These are phyloP conservation scores for Drosophila gunungcola DNA, from an alignment of 1,140 invertebrate genomes.

Conservation along the genomic window DNA sequence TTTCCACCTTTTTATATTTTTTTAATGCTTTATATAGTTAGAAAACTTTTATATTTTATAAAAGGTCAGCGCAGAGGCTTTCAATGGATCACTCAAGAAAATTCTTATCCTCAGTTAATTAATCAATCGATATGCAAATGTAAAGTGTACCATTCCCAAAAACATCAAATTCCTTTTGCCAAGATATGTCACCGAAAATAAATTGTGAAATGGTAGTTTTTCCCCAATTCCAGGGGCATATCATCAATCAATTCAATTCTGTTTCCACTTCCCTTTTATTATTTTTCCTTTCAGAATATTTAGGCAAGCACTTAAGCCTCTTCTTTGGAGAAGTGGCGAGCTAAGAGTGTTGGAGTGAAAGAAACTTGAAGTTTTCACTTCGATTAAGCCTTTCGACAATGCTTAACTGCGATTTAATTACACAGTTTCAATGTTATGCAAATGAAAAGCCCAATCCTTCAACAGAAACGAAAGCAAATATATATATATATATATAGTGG, in stretches of 20 bases:
- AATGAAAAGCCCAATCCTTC: background rate
- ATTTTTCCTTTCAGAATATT: background rate
- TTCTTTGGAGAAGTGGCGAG: background rate
- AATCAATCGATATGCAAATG: slow-evolving; percentile 1
- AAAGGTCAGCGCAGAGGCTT: too few species aligned
- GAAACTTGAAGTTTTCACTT: slow-evolving; percentile 8
- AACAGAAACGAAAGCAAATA: background rate
- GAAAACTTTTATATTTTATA: too few species aligned
- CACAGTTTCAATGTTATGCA: slow-evolving; percentile 30
- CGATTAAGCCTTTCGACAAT: slow-evolving; percentile 23
- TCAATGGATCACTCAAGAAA: too few species aligned
- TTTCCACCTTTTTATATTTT: too few species aligned
- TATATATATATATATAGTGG: background rate
- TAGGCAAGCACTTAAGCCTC: background rate
- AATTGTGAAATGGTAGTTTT: background rate
- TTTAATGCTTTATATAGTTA: too few species aligned
- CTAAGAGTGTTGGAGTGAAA: slow-evolving; percentile 11
- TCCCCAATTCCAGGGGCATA: slow-evolving; percentile 18
- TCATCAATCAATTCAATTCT: slow-evolving; percentile 72
- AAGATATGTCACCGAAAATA: slow-evolving; percentile 15
- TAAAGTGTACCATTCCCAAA: background rate
- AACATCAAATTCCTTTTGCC: background rate
- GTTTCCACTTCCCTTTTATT: slow-evolving; percentile 1
- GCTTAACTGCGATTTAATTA: slow-evolving; percentile 42
- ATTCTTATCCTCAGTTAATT: background rate